Percentiles rank a stretch among this genome's conserved stretches.
These are phyloP conservation scores for Emydoidea blandingii DNA, from an alignment of 2,797 vertebrate genomes.

Conservation along the genomic window DNA sequence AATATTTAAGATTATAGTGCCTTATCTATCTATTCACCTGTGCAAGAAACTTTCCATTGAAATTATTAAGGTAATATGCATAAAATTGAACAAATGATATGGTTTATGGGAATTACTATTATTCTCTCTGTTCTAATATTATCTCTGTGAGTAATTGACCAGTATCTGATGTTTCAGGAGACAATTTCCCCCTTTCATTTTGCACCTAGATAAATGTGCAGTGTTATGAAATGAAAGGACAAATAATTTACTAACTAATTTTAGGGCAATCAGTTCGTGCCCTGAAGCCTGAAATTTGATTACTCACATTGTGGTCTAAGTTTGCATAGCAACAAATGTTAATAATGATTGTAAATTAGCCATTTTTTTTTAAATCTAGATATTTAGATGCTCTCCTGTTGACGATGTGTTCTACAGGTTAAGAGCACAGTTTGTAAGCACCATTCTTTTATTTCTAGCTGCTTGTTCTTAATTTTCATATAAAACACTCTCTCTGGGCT, in stretches of 20 bases:
- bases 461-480: constrained; percentile 5
- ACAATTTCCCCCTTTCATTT: background rate
- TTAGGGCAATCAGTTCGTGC: constrained; percentile 37
- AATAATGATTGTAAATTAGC: constrained; percentile 36
- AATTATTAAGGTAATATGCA: background rate
- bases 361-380: background rate
- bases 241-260: constrained; percentile 28
- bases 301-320: constrained; percentile 30
- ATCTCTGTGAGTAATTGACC: background rate
- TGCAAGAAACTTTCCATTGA: background rate
- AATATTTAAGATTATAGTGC: background rate
- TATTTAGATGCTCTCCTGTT: constrained; percentile 1
- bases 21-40: background rate
- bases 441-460: constrained; percentile 1
- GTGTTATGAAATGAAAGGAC: constrained; percentile 29
- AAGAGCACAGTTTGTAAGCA: background rate
- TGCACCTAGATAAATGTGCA: constrained; percentile 32
- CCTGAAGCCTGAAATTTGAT: constrained; percentile 40
- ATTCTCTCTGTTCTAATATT: background rate
- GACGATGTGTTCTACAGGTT: constrained; percentile 20
- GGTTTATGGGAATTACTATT: background rate
- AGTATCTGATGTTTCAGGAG: background rate
- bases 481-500: background rate
- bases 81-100: background rate
- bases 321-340: constrained; percentile 39